Evolutionary conservation across 2,888 invertebrate species (phyloP), one percentile per base, ranked within the genome.

Genomic region (Apamea epomidion): DNA sequence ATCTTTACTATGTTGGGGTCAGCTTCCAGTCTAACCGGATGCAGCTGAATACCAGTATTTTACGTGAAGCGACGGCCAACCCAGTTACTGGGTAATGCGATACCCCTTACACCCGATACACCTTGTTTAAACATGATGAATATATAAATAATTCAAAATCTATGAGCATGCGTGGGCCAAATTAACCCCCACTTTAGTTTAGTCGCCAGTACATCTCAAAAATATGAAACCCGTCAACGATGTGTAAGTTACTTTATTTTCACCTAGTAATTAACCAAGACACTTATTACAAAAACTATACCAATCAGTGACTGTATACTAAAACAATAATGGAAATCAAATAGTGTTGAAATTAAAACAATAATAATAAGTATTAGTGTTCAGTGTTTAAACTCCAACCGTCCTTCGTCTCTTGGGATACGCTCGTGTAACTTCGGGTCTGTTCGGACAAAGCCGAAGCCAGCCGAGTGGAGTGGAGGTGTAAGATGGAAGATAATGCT

Each of bases 401-500:
- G 68, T 70, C 71, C 45, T 70, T 79, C 58, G 74, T 76, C 73
- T 81, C 70, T 78, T 83, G 77, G 83, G 32, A 80, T 78, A 78
- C 81, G 76, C 32, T 89, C 89, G 89, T 70, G 70, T 75, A 67
- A 62, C 81, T 81, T 89, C 89, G 91, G 79, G 80, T 87, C 84
- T 89, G 89, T 83, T 91, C 88, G 91, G 89, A 81, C 74, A 80
- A 85, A 84, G 81, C 91, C 90, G 90, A 88, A 84, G 83, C 77
- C 82, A 78, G 42, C 85, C 86, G 89, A 88, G 91, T 87, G 91
- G 91, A 86, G 93, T 86, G 91, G 85, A 88, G 94, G 92, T 92
- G 94, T 95, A 96, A 96, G 94, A 97, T 97, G 96, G 96, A 96
- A 95, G 95, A 96, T 92, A 95, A 96, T 95, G 95, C 93, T 94